Evolutionary conservation across 2,113 vertebrate species (phyloP).

Genomic region (Nycticryphes semicollaris): DNA sequence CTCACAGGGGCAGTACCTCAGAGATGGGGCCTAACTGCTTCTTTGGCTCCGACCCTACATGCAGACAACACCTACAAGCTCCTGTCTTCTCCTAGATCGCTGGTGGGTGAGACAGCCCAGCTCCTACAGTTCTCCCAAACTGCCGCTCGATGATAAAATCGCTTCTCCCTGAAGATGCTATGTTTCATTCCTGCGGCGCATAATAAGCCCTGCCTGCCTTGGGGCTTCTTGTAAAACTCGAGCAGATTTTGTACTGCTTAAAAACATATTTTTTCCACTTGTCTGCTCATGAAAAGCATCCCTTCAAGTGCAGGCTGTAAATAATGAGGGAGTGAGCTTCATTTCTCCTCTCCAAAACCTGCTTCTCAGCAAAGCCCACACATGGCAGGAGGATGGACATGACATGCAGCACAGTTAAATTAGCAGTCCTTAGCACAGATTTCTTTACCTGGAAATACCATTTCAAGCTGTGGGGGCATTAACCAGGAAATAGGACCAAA

Average conservation of each 20-base stretch:
- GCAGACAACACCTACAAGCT: neutral
- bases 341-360: neutral
- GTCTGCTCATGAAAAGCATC: neutral
- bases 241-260: neutral
- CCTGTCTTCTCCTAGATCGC: neutral
- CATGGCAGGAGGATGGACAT: neutral
- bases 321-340: neutral
- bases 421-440: neutral
- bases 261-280: conserved; percentile 4
- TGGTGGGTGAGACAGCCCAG: neutral
- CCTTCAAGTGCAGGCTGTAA: neutral
- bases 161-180: neutral
- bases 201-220: neutral
- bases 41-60: neutral
- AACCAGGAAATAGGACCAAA: neutral
- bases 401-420: neutral
- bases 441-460: neutral
- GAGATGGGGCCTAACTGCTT: neutral
- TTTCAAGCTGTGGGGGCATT: neutral
- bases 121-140: neutral
- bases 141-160: neutral
- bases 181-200: neutral
- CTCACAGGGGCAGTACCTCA: neutral
- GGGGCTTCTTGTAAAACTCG: neutral
- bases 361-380: neutral